Evolutionary conservation across 2,113 vertebrate species (phyloP), one percentile per base, ranked within the genome.

Genomic region (Aythya baeri): DNA sequence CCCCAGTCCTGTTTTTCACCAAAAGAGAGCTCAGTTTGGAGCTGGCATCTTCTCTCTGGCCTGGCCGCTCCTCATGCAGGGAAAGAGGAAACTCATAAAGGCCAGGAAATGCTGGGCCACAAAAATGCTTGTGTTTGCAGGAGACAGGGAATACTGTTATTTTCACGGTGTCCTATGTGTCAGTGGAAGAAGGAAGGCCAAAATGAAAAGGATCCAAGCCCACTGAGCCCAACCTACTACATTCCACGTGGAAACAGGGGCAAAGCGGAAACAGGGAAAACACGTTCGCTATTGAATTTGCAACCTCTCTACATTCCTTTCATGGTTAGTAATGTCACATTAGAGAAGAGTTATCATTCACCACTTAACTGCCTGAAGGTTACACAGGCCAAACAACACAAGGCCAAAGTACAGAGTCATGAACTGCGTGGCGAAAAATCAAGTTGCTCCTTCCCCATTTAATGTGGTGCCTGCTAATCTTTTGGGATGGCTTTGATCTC

Each of bases 351-450:
- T 96, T 95, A 91, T 91, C 93, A 52, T 94, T 92, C 87, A 77
- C 91, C 89, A 55, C 93, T 91, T 54, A 81, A 81, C 62, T 70
- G 93, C 95, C 87, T 94, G 89, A 87, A 96, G 89, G 93, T 94
- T 93, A 90, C 88, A 67, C 91, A 87, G 73, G 70, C 89, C 83
- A 93, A 96, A 97, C 89, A 96, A 52, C 66, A 72, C 20, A 3
- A 65, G 88, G 90, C 91, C 92, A 74, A 97, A 97, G 96, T 96
- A 96, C 96, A 90, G 80, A 87, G 75, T 75, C 46, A 18, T 68
- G 74, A 92, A 79, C n/a, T 31, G 36, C 34, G 65, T 22, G 77
- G 67, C 63, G 75, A 91, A 76, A 95, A 93, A 91, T 63, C 83
- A 50, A n/a, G 71, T 79, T 34, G 44, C 77, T 82, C 75, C 84